A percentile compares a stretch with the other conserved stretches of the same genome.
These are phyloP conservation scores for Drosophila yakuba DNA, from an alignment of 1,140 invertebrate species.

Conservation along the genomic window DNA sequence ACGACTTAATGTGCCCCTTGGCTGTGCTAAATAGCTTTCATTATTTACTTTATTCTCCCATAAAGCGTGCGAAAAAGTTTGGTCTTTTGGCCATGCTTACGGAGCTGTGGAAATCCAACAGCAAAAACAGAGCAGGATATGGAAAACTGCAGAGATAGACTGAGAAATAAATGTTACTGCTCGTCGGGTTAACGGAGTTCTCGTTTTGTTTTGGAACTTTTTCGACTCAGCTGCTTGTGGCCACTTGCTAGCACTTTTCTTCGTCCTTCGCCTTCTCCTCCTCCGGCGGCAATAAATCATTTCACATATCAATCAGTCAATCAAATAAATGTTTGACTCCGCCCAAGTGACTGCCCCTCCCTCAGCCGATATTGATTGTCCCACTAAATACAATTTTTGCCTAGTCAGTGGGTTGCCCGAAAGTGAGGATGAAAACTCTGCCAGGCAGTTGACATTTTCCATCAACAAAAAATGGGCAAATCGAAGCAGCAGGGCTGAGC, in stretches of 20 bases:
- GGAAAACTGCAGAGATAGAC: slow-evolving; percentile 12
- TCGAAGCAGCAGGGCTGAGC: slow-evolving; percentile 17
- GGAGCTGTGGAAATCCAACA: background rate
- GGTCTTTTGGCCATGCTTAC: slow-evolving; percentile 26
- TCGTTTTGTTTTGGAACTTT: slow-evolving; percentile 25
- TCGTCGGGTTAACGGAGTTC: slow-evolving; percentile 15
- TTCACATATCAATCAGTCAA: slow-evolving; percentile 81
- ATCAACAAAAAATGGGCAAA: slow-evolving; percentile 52
- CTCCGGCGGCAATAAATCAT: slow-evolving; percentile 67
- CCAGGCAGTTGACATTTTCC: slow-evolving; percentile 77
- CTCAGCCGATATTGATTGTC: slow-evolving; percentile 63
- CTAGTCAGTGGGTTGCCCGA: slow-evolving; percentile 58
- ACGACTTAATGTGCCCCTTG: slow-evolving; percentile 72
- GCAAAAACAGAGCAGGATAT: slow-evolving; percentile 3
- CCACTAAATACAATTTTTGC: slow-evolving; percentile 61
- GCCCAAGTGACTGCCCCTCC: slow-evolving; percentile 18
- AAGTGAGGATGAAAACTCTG: slow-evolving; percentile 34
- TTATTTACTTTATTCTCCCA: slow-evolving; percentile 74
- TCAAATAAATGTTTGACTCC: slow-evolving; percentile 71
- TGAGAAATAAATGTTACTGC: slow-evolving; percentile 39
- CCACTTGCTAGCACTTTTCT: slow-evolving; percentile 6
- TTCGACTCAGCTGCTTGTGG: slow-evolving; percentile 26
- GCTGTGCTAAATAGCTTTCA: slow-evolving; percentile 78
- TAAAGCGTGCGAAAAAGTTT: slow-evolving; percentile 55
- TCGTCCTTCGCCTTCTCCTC: slow-evolving; percentile 5